Evolutionary conservation across 2,888 invertebrate species (phyloP), one percentile per base, ranked within the genome.

Genomic region (Cacoxenus indagator): DNA sequence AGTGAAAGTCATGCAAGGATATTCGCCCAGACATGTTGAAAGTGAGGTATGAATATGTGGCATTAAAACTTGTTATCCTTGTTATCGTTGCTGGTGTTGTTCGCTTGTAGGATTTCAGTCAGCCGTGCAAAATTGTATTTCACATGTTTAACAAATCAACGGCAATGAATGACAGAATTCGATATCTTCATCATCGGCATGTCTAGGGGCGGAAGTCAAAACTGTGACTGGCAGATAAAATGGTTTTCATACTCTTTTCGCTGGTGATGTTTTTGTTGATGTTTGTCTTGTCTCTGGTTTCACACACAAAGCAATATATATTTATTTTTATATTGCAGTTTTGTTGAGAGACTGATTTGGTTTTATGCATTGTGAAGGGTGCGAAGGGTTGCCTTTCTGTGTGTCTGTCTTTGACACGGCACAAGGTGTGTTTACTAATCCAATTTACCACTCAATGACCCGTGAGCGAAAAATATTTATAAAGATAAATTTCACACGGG

Each of bases 41-140:
- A 22, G 22, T 51, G 22, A 19, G 17, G 22, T 48, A 19, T 19
- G 48, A 17, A 19, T 48, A 48, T 17, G 48, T 48, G 48, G 22
- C 22, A 22, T 51, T 51, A 51, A 17, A 51, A 17, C 51, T 51
- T 51, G 51, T 51, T 22, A 22, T 51, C 51, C 51, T 51, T 51
- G 22, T 51, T 37, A 37, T 37, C 37, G 9, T 37, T 37, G 9
- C 9, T 37, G 14, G 9, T n/a, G 9, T 22, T 22, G 51, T 51
- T 51, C 22, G 22, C 8, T 22, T 19, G 51, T 22, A 22, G 11
- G n/a, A 11, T 43, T 43, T 4, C 61, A 62, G 26, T 78, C 78
- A 83, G 77, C 77, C 84, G 70, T 85, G 73, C 70, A 78, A 81
- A 80, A 82, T 80, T 45, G 9, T 43, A 65, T 69, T 68, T 67